Evolutionary conservation across 2,888 invertebrate species (phyloP), one percentile per base, ranked within the genome.

Genomic region (Ypsolopha sequella): DNA sequence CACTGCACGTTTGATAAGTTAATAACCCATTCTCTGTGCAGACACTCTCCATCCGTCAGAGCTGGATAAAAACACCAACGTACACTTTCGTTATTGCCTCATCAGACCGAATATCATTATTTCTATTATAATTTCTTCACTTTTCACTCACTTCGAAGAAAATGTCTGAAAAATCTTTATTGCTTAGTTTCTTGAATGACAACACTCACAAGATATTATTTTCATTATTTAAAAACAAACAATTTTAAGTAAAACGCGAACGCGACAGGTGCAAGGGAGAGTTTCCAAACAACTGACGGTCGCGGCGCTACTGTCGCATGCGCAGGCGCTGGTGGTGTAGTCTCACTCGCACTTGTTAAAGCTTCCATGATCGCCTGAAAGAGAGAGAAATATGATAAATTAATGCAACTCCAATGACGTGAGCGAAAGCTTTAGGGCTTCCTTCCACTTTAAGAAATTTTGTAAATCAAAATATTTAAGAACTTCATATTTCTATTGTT

Each of bases 341-440:
- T 55, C 55, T 47, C 49, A 33, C 41, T 55, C 53, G 48, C 51
- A 52, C 55, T 6, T 14, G 41, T 36, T 2, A 24, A 10, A 11
- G 36, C 8, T 13, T 36, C 6, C 6, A n/a, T 6, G 33, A 39
- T n/a, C 9, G 48, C 46, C 55, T 55, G 48, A 38, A 48, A 49
- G 39, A 46, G 46, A 51, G 6, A 51, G 51, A 36, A 9, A 36
- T 34, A 36, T 51, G 41, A 48, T 36, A 50, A 52, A 53, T 50
- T 36, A 50, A 48, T 52, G 52, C 48, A 53, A 48, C 52, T 51
- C 11, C 36, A 36, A 36, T 47, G 47, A 39, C 10, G 39, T 24
- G 33, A 47, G 48, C 39, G 48, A 48, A 41, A 48, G 48, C 48
- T 48, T 36, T 41, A 39, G 36, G 1, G 24, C 2, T n/a, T n/a